These are phyloP conservation scores for Bombus terrestris DNA, from an alignment of 1,140 invertebrate species.

Conservation along the genomic window DNA sequence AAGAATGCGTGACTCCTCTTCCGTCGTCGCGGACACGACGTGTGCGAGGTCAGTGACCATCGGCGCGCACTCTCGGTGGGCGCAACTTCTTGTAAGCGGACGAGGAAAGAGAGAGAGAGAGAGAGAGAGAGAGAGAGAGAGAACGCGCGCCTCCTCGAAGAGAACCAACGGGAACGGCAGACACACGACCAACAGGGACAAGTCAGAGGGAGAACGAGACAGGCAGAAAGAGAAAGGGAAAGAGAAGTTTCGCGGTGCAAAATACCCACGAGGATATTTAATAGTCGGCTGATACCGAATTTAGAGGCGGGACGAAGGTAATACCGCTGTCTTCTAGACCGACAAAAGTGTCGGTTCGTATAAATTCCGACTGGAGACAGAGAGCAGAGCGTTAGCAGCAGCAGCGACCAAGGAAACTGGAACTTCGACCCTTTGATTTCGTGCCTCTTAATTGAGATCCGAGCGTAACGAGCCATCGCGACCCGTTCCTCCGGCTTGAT, in stretches of 20 bases:
- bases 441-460: slow-evolving; percentile 54
- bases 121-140: not conserved
- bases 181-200: slow-evolving; percentile 24
- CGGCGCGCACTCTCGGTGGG: slow-evolving; percentile 59
- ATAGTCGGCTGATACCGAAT: slow-evolving; percentile 63
- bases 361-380: slow-evolving; percentile 30
- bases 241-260: slow-evolving; percentile 25
- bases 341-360: slow-evolving; percentile 13
- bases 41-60: slow-evolving; percentile 78
- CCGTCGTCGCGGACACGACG: slow-evolving; percentile 70
- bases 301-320: slow-evolving; percentile 48
- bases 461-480: slow-evolving; percentile 35
- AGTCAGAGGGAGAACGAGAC: slow-evolving; percentile 20
- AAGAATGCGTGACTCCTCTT: slow-evolving; percentile 70
- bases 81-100: slow-evolving; percentile 61
- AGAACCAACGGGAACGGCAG: slow-evolving; percentile 28
- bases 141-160: slow-evolving; percentile 27
- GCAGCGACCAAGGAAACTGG: slow-evolving; percentile 1
- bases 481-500: slow-evolving; percentile 6
- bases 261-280: slow-evolving; percentile 51
- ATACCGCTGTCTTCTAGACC: slow-evolving; percentile 4
- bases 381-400: not conserved
- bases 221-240: not conserved
- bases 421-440: slow-evolving; percentile 48
- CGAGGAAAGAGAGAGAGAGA: slow-evolving; percentile 4